Evolutionary conservation across 2,113 vertebrate species (phyloP), one percentile per base, ranked within the genome.

Genomic region (Daphoenositta chrysoptera): DNA sequence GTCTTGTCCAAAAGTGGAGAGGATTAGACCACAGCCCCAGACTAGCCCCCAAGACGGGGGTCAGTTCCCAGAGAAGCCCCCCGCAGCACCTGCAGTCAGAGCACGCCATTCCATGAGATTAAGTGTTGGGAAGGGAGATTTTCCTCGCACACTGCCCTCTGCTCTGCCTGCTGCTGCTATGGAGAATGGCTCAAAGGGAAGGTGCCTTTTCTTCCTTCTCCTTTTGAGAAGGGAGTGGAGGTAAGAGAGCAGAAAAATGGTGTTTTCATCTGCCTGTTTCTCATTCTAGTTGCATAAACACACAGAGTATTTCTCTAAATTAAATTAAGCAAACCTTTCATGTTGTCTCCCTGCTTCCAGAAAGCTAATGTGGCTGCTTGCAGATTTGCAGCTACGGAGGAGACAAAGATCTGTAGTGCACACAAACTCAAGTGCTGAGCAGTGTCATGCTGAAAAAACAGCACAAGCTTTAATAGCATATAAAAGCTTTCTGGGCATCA

Each of bases 251-350:
- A 44, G 64, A 73, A 90, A 69, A 61, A 6, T 4, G 31, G 7
- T 64, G 72, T 64, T 89, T 94, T 78, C 44, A 93, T 90, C 40
- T 0, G 0, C 64, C 56, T 84, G n/a, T 89, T 96, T 96, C 47
- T 89, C 71, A 95, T 87, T 94, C 80, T 61, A 56, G 48, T 54
- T 68, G 79, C 64, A 24, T 77, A 71, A 93, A 89, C 88, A 83
- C 56, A 56, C 28, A 35, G 68, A 81, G 18, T 40, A 78, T 90
- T 90, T 58, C 61, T 81, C 42, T 75, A 90, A 96, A 96, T 94
- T 56, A 75, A 90, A 88, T 97, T 87, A 95, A 89, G 28, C n/a
- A 64, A 83, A 81, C 40, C 72, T 95, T 96, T 94, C 26, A 79
- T 93, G 76, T 90, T 81, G 37, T 60, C 44, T 87, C 72, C 31